Percentiles rank a stretch among this genome's conserved stretches.
These are phyloP conservation scores for Cryptophagus acutangulus DNA, from an alignment of 2,888 invertebrate genomes.

Conservation along the genomic window DNA sequence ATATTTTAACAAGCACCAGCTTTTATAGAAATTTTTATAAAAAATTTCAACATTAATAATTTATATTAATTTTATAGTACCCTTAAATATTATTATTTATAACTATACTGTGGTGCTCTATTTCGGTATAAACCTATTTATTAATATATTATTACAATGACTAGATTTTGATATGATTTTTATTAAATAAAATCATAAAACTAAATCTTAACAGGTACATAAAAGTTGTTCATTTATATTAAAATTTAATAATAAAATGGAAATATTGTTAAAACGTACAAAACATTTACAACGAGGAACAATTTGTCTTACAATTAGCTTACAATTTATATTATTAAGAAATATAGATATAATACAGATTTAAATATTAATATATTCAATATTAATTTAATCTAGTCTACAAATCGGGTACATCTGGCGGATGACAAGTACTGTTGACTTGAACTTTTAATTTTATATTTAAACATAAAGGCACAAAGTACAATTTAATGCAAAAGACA, in stretches of 20 bases:
- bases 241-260: too few species aligned
- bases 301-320: too few species aligned
- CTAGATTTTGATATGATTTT: neutral
- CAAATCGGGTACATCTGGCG: conserved; percentile 15
- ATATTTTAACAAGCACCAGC: neutral
- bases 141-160: neutral
- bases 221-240: neutral
- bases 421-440: conserved; percentile 13
- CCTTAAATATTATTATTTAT: too few species aligned
- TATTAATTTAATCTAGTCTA: conserved; percentile 9
- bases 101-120: conserved; percentile 2
- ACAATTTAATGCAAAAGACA: too few species aligned
- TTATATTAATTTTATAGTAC: too few species aligned
- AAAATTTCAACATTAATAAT: conserved; percentile 1
- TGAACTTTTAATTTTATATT: conserved; percentile 5
- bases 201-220: neutral
- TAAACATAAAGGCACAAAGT: conserved; percentile 12
- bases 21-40: neutral
- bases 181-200: neutral
- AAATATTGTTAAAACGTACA: too few species aligned
- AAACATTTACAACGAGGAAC: too few species aligned
- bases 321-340: too few species aligned
- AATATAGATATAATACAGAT: too few species aligned
- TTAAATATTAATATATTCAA: too few species aligned
- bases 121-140: too few species aligned